phyloP scores from a whole-genome alignment of 2,888 invertebrate species.

The Hyposoter dolosus region DNA sequence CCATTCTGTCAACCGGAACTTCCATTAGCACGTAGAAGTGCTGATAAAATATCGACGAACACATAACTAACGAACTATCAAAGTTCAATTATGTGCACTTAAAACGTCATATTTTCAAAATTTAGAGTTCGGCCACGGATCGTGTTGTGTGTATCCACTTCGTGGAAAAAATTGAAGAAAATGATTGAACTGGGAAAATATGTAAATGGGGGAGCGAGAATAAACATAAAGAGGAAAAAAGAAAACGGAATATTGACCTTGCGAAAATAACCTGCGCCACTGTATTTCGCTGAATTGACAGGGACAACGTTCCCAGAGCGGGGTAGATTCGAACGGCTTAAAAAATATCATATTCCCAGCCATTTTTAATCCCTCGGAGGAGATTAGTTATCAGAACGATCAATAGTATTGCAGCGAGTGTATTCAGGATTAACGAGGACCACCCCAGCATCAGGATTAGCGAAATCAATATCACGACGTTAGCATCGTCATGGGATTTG shows the following conservation, averaged over 20 bases:
- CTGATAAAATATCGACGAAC: conserved; percentile 55
- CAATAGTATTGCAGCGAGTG: conserved; percentile 6
- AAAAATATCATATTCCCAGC: conserved; percentile 6
- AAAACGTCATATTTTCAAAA: neutral
- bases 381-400: conserved; percentile 26
- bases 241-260: no score
- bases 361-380: conserved; percentile 19
- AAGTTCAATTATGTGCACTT: conserved; percentile 19
- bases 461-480: conserved; percentile 26
- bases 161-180: neutral
- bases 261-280: neutral
- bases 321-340: neutral
- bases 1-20: conserved; percentile 43
- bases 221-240: neutral
- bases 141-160: neutral
- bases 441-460: conserved; percentile 31
- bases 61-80: neutral
- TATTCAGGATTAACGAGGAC: conserved; percentile 42
- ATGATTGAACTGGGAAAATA: neutral
- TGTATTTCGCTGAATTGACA: neutral
- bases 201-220: neutral
- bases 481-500: conserved; percentile 46
- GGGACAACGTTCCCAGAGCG: neutral
- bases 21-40: conserved; percentile 57
- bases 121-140: conserved; percentile 13